Evolutionary conservation across 2,797 vertebrate species (phyloP).

Genomic region (Chelidonichthys spinosus): DNA sequence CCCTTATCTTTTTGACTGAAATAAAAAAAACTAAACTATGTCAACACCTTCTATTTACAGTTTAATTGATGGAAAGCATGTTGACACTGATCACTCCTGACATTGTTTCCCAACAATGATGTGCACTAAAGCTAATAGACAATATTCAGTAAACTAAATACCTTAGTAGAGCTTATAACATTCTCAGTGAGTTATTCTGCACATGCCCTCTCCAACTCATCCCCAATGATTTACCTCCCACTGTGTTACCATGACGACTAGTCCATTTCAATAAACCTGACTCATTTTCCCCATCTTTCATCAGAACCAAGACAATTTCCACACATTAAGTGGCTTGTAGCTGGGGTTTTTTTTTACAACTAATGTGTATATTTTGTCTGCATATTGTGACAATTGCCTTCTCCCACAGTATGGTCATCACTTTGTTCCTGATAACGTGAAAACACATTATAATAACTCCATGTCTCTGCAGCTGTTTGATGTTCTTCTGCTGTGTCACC

Average conservation of each 20-base stretch:
- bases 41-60: constrained; percentile 3
- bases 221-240: constrained; percentile 32
- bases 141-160: constrained; percentile 6
- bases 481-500: constrained; percentile 7
- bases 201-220: constrained; percentile 28
- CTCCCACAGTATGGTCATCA: constrained; percentile 7
- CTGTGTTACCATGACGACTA: constrained; percentile 52
- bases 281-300: constrained; percentile 36
- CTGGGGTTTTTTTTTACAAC: constrained; percentile 23
- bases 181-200: constrained; percentile 24
- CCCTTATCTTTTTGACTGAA: constrained; percentile 15
- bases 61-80: background rate
- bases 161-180: background rate
- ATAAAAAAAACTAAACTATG: background rate
- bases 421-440: constrained; percentile 21
- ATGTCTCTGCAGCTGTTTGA: background rate
- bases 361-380: background rate
- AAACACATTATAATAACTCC: background rate
- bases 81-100: constrained; percentile 15
- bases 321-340: constrained; percentile 32
- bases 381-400: constrained; percentile 6
- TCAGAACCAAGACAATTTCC: constrained; percentile 25
- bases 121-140: background rate
- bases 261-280: constrained; percentile 47
- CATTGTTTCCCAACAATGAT: background rate